Base-by-base conservation (phyloP, 2,797 vertebrate species). In the Platyrinchus mystaceus region DNA sequence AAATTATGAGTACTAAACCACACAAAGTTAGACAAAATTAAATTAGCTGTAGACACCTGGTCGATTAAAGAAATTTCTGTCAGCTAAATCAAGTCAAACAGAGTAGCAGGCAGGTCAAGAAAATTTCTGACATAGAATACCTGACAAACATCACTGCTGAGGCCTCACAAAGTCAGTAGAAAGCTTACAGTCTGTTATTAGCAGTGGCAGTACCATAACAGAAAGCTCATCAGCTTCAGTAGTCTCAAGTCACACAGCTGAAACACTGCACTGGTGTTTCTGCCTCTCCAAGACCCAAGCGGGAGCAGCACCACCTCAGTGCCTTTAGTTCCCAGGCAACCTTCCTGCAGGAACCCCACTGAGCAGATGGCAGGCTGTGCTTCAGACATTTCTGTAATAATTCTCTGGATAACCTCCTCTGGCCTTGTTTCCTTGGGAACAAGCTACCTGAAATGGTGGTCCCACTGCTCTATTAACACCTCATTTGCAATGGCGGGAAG, bases 221-320 rank as follows among this genome's bases (percentile, higher is more conserved):
- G 10, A 82, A 78, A 20, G 23, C 9, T 67, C 59, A 41, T 14
- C 26, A 18, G 13, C 56, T 84, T 68, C 20, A 3, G 30, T 58
- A n/a, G 24, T 44, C n/a, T 49, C 32, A 66, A 66, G 1, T n/a
- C 22, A 43, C 47, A 44, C 4, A 52, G 13, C 4, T n/a, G 23
- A 73, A 83, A 28, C 13, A 3, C 7, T 58, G 23, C 8, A 10
- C 0, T 2, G 14, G 19, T 68, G 9, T 63, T 85, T 73, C 7
- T 85, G 41, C 13, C 20, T 37, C 4, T 46, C 53, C 55, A 78
- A 60, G 43, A 14, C 24, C 27, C 39, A 28, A 80, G 3, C 9
- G 18, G 0, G 1, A 37, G 6, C 9, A 6, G 1, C 1, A 6
- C 0, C 27, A 41, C 6, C 1, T 16, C 0, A 0, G 16, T 68